Conservation (phyloP, 2,113 vertebrate genomes). For the Leptosomus discolor region DNA sequence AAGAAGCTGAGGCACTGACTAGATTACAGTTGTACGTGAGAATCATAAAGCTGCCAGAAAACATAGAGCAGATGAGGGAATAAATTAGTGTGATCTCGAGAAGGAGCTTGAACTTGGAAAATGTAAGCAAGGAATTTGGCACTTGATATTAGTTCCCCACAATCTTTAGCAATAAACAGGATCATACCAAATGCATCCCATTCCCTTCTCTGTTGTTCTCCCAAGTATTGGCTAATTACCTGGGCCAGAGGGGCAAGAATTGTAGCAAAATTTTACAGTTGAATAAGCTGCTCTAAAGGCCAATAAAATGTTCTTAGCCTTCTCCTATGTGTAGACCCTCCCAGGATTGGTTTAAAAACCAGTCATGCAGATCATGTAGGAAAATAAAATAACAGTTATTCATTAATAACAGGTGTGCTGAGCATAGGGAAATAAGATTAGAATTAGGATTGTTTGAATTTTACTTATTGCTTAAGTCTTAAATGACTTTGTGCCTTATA, state of each 20-base stretch:
- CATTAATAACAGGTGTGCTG: too few relatives aligned
- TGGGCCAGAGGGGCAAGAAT: not conserved
- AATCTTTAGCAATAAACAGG: not conserved
- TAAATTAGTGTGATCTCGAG: not conserved
- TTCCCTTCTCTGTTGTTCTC: not conserved
- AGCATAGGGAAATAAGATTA: too few relatives aligned
- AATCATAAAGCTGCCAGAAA: not conserved
- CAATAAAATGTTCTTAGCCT: too few relatives aligned
- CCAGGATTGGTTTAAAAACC: too few relatives aligned
- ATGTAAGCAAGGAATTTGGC: not conserved
- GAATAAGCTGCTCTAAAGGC: too few relatives aligned
- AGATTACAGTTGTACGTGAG: not conserved
- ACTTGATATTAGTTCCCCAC: not conserved
- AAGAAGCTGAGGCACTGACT: not conserved
- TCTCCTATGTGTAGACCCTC: too few relatives aligned
- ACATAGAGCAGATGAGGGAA: not conserved
- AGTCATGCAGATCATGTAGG: too few relatives aligned
- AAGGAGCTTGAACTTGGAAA: not conserved
- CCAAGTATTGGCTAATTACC: not conserved
- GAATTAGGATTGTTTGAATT: too few relatives aligned
- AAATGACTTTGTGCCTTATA: too few relatives aligned
- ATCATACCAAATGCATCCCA: not conserved
- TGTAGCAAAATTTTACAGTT: too few relatives aligned
- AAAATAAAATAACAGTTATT: too few relatives aligned
- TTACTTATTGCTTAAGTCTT: too few relatives aligned